Conservation (phyloP, 2,797 vertebrate genomes). For the Chaetophractus vellerosus region DNA sequence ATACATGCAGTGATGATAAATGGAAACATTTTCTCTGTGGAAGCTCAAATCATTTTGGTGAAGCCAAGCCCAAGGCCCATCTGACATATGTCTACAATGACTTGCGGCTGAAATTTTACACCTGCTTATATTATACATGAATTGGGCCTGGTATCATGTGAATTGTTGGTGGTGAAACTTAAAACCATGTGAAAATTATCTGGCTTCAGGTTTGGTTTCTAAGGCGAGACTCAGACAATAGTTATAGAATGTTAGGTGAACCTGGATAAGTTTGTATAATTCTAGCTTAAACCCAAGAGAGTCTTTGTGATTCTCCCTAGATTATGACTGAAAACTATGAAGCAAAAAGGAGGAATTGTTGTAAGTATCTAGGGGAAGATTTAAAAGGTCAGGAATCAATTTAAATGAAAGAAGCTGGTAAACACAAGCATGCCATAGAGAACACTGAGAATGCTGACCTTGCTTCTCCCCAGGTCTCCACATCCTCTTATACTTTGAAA, state of each 20-base stretch:
- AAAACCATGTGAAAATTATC: constrained; percentile 79
- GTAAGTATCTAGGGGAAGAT: neutral
- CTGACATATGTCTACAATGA: constrained; percentile 76
- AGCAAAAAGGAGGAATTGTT: neutral
- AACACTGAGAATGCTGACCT: neutral
- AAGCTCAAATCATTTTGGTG: constrained; percentile 71
- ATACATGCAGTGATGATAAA: constrained; percentile 62
- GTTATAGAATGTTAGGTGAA: constrained; percentile 55
- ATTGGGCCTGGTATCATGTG: constrained; percentile 76
- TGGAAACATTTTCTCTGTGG: constrained; percentile 56
- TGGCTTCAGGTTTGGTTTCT: constrained; percentile 82
- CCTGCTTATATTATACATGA: constrained; percentile 86
- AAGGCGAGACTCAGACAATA: constrained; percentile 70
- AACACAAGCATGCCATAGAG: neutral
- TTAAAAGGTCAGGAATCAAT: neutral
- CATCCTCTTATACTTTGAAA: neutral
- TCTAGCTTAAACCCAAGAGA: constrained; percentile 33
- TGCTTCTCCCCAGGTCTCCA: neutral
- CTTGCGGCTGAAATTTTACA: constrained; percentile 82
- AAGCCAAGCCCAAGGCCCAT: constrained; percentile 58
- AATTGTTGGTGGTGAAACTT: constrained; percentile 78
- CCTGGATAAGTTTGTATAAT: constrained; percentile 18
- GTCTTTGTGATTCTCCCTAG: neutral
- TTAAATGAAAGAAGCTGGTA: neutral
- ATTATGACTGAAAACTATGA: constrained; percentile 34